Conservation (phyloP, 2,888 invertebrate species). For the Cosmorhoe ocellata region DNA sequence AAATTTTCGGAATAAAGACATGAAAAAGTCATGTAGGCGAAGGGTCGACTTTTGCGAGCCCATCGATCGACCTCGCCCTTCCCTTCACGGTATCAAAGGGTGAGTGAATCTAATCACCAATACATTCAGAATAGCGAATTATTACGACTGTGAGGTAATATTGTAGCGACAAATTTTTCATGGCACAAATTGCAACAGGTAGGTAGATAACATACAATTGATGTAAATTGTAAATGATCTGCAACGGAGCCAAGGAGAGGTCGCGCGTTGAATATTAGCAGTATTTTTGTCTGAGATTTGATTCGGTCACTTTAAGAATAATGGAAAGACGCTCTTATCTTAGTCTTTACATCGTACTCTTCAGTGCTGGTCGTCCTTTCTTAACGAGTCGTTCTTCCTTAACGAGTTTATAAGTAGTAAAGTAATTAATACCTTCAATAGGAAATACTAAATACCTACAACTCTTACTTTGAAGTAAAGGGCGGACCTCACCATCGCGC, state of each 20-base stretch:
- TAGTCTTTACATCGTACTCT: too few species aligned
- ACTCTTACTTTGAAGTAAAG: too few species aligned
- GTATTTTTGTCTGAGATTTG: slow-evolving; percentile 41
- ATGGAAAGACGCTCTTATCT: too few species aligned
- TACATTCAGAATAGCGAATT: background rate
- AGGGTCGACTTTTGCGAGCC: slow-evolving; percentile 25
- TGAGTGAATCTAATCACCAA: slow-evolving; percentile 19
- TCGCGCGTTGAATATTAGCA: slow-evolving; percentile 26
- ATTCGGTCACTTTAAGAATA: slow-evolving; percentile 29
- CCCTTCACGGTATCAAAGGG: slow-evolving; percentile 23
- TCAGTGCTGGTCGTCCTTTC: too few species aligned
- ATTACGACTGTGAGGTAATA: background rate
- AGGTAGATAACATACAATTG: slow-evolving; percentile 14
- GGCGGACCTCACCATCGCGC: too few species aligned
- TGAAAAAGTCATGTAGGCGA: slow-evolving; percentile 14
- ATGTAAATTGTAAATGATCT: slow-evolving; percentile 26
- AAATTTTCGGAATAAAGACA: slow-evolving; percentile 9
- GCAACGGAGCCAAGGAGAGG: slow-evolving; percentile 42
- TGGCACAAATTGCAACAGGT: background rate
- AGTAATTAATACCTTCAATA: too few species aligned
- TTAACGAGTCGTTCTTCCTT: too few species aligned
- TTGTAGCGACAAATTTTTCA: background rate
- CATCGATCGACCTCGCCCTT: slow-evolving; percentile 38
- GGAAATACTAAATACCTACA: too few species aligned
- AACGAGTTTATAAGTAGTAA: too few species aligned